Percentiles rank a stretch among this genome's conserved stretches.
These are phyloP conservation scores for Macropus fuliginosus DNA, from an alignment of 2,797 vertebrate species.

Conservation along the genomic window DNA sequence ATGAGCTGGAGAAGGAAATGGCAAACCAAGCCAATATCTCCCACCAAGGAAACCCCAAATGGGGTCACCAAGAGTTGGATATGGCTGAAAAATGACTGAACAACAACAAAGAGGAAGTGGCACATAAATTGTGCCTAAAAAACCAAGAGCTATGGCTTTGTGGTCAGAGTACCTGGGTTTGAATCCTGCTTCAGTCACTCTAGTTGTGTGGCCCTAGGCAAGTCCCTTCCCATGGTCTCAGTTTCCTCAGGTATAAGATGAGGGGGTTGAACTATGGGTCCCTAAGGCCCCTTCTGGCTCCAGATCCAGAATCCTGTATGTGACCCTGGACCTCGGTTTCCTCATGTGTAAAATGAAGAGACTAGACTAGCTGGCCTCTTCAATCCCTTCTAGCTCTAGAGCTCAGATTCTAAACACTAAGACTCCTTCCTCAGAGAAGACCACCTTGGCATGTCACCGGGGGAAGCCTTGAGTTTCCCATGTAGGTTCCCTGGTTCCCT, in stretches of 20 bases:
- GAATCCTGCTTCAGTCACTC: not conserved
- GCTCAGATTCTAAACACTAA: not conserved
- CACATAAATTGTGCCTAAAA: not conserved
- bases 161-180: not conserved
- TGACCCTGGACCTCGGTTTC: not conserved
- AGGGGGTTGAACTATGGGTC: not conserved
- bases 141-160: not conserved
- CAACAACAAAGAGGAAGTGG: not conserved
- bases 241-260: not conserved
- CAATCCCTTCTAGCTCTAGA: not conserved
- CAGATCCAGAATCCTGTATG: not conserved
- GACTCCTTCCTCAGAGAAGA: not conserved
- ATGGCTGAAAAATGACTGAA: too few species aligned
- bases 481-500: conserved; percentile 34
- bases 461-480: not conserved
- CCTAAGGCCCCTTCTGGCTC: not conserved
- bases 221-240: not conserved
- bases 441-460: conserved; percentile 16
- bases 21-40: too few species aligned
- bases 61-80: too few species aligned
- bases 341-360: not conserved
- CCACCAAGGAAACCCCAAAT: too few species aligned
- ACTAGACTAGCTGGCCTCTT: not conserved
- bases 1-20: not conserved
- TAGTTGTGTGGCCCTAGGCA: not conserved